Conservation (phyloP, 1,140 invertebrate genomes). For the Arion vulgaris region DNA sequence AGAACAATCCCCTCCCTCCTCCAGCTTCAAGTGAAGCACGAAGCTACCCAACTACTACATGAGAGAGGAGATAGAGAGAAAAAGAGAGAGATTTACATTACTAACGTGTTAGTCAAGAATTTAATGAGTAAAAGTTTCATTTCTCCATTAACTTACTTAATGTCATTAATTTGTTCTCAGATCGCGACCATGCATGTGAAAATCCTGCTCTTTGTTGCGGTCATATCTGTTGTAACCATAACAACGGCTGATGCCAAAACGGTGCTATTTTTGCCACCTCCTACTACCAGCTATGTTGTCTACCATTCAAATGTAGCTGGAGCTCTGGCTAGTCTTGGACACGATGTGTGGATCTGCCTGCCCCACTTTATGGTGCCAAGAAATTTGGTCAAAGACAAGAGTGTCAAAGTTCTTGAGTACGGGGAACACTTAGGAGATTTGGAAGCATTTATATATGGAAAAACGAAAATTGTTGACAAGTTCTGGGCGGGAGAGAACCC, state of each 20-base stretch:
- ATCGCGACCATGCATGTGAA: not conserved
- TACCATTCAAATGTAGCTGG: conserved; percentile 33
- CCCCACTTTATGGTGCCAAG: conserved; percentile 25
- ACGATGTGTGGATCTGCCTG: conserved; percentile 35
- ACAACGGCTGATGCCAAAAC: conserved; percentile 4
- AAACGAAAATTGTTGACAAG: not conserved
- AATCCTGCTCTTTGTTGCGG: not conserved
- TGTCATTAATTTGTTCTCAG: not conserved
- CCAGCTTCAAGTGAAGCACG: too few species aligned
- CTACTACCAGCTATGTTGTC: conserved; percentile 22
- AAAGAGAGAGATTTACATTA: too few species aligned
- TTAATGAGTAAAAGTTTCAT: too few species aligned
- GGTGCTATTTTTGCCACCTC: conserved; percentile 28
- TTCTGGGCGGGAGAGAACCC: conserved; percentile 21
- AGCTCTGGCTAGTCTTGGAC: conserved; percentile 26
- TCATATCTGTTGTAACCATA: not conserved
- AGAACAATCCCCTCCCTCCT: too few species aligned
- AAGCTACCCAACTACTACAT: too few species aligned
- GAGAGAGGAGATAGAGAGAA: too few species aligned
- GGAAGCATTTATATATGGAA: conserved; percentile 19
- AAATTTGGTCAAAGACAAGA: conserved; percentile 13
- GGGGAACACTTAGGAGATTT: not conserved
- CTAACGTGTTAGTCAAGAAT: too few species aligned
- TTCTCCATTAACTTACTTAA: too few species aligned
- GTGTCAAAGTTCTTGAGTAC: conserved; percentile 24